These are phyloP conservation scores for Chamaetylas fuelleborni DNA, from an alignment of 2,113 vertebrate genomes.

Conservation along the genomic window DNA sequence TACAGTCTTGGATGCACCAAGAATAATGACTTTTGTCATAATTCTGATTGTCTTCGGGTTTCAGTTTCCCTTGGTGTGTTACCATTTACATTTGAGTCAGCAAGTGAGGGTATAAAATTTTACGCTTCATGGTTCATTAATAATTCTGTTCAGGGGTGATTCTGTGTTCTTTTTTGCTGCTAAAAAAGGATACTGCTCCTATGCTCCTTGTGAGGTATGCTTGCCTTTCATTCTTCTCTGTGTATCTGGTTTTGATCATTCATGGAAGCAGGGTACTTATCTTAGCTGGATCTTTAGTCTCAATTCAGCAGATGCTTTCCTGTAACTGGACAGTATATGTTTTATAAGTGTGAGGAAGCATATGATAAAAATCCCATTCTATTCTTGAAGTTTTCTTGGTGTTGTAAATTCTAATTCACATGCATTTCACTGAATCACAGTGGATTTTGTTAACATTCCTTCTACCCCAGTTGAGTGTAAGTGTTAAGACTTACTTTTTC, in stretches of 20 bases:
- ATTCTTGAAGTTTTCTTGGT: background rate
- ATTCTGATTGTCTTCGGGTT: background rate
- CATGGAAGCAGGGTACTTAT: background rate
- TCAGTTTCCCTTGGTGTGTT: background rate
- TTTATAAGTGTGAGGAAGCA: background rate
- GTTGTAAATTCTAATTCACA: background rate
- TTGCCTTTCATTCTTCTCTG: background rate
- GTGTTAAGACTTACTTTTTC: background rate
- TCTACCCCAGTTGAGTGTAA: background rate
- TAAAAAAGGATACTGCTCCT: background rate
- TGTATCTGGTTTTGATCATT: background rate
- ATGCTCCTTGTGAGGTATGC: background rate
- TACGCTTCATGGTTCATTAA: background rate
- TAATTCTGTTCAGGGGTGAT: background rate
- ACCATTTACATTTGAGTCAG: background rate
- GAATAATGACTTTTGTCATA: background rate
- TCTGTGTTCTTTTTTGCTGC: background rate
- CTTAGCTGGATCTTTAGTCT: background rate
- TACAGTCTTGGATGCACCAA: background rate
- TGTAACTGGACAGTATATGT: background rate
- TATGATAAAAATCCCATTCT: rapidly evolving
- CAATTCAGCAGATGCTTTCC: background rate
- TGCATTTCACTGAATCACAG: background rate
- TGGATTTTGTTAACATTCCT: background rate
- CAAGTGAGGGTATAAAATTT: background rate